Evolutionary conservation across 2,888 invertebrate genomes (phyloP), one percentile per base, ranked within the genome.

Genomic region (Chymomyza amoena): DNA sequence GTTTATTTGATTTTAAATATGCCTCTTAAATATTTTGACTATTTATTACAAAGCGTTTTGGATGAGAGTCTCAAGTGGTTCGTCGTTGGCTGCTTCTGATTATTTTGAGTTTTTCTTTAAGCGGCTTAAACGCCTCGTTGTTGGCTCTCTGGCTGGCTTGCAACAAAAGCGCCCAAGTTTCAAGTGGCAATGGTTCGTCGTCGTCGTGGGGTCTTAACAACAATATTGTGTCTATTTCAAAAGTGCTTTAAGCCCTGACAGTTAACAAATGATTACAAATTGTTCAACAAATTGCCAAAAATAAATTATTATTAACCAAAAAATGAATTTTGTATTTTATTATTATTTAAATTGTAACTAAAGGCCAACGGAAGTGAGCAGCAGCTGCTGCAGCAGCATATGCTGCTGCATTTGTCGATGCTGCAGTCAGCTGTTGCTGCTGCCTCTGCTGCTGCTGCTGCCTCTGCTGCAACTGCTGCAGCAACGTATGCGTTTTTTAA

Each of bases 181-280:
- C 39, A 45, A 45, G 39, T 45, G 39, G 39, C 6, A 45, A 45
- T 57, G 57, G 57, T 10, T 25, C 57, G n/a, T n/a, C n/a, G n/a
- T n/a, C n/a, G n/a, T n/a, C n/a, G 57, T 13, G 20, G 5, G 20
- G 20, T 57, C 20, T 25, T 54, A n/a, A 32, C 32, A 54, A 54
- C 54, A 54, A 54, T 54, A 18, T 54, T 16, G 16, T 54, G 15
- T 60, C n/a, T 36, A 66, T 75, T 18, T 66, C 50, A 56, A 75
- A 64, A 65, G 70, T 59, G 61, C 56, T 66, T 61, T 68, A 73
- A 69, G 67, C 72, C 69, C 57, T 77, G 83, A 80, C 89, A 85
- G 88, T 83, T 89, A 85, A 85, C 84, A 85, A 85, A 85, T 89
- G 84, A 89, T 89, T 87, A 89, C 88, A 87, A 78, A 84, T 75